Evolutionary conservation across 2,113 vertebrate genomes (phyloP), one percentile per base, ranked within the genome.

Genomic region (Enhydra lutris): DNA sequence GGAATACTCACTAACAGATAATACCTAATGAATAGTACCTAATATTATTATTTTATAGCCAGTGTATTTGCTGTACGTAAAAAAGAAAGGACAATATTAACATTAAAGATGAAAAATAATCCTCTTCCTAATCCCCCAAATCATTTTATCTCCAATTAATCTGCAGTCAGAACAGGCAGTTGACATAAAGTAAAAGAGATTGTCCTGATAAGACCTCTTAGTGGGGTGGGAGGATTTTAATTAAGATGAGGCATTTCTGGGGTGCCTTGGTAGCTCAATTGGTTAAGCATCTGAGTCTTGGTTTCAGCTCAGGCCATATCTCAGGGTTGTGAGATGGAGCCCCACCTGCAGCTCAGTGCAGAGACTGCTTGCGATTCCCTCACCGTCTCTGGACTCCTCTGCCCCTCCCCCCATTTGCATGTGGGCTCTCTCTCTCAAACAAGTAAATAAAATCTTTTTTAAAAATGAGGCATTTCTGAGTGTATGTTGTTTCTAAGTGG

Each of bases 171-270:
- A 88, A 71, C 2, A 95, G 6, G 42, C n/a, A 93, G 24, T 76
- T 84, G 42, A 73, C n/a, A 80, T 34, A 88, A 86, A 85, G 55
- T 50, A 31, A 89, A 86, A 86, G 78, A 90, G 21, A 93, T 73
- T 80, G 12, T 90, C 47, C 74, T 87, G 31, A 61, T 31, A 78
- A 92, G 42, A 89, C 31, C 55, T 36, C 65, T 94, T 91, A 52
- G 2, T 7, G 96, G 7, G 69, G 14, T 90, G 93, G 88, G 65
- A 96, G 55, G n/a, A 82, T 82, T 92, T 39, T 81, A 89, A 97
- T 86, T 96, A 97, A 94, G 9, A 67, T 52, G 26, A 63, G 34
- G 52, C 8, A 83, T 97, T 95, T 95, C 80, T 59, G 52, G 17
- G 34, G 34, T 4, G 4, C 67, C 17, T 36, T 18, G 29, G 67